Evolutionary conservation across 2,797 vertebrate species (phyloP).

Genomic region (Anas flavirostris): DNA sequence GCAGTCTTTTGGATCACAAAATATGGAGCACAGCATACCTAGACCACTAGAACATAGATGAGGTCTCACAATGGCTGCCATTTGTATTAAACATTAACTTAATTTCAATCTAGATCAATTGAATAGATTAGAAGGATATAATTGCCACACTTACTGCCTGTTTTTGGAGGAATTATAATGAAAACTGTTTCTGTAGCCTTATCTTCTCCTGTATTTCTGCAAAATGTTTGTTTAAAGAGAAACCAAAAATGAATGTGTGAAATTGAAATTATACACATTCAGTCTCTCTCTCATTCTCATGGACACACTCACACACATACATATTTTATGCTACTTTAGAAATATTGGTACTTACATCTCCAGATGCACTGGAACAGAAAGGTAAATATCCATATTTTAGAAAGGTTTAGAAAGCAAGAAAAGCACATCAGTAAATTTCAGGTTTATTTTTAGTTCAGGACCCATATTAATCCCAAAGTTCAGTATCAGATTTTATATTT

Average conservation of each 20-base stretch:
- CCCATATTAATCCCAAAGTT: neutral
- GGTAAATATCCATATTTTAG: neutral
- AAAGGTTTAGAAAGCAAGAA: neutral
- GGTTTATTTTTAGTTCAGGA: neutral
- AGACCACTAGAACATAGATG: neutral
- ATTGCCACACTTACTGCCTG: neutral
- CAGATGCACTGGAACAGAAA: neutral
- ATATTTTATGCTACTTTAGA: neutral
- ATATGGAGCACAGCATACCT: neutral
- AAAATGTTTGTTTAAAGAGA: neutral
- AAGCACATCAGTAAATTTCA: neutral
- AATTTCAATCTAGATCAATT: neutral
- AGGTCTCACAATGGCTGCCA: neutral
- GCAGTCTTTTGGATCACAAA: neutral
- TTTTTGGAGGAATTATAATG: neutral
- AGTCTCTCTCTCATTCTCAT: neutral
- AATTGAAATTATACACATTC: neutral
- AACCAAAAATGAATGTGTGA: neutral
- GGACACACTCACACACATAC: too few species aligned
- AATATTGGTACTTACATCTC: neutral
- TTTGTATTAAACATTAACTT: neutral
- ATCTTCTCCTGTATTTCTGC: neutral
- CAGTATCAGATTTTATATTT: neutral
- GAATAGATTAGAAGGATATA: neutral
- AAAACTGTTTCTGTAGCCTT: neutral